Evolutionary conservation across 2,113 vertebrate species (phyloP), one percentile per base, ranked within the genome.

Genomic region (Mustela nigripes): DNA sequence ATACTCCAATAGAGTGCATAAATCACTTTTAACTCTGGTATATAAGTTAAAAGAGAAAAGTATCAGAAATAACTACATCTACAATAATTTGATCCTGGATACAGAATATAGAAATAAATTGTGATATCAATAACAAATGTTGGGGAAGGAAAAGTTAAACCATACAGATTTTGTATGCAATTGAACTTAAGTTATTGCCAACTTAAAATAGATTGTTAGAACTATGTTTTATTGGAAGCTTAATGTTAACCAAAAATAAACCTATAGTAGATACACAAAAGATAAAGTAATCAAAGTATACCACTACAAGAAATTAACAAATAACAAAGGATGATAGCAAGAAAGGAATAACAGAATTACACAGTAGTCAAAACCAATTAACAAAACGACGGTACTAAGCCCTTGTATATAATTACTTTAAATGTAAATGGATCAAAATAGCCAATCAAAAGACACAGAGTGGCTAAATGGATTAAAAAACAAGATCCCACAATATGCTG

Each of bases 401-500:
- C 36, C 90, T 82, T 78, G 56, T 48, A 21, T 4, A 81, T 81
- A 91, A 81, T 58, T 81, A 80, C 89, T 65, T 91, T 67, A 81
- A 91, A 78, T 90, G 42, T 65, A 79, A 79, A n/a, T 71, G 50
- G 50, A 92, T 71, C 90, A 92, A 82, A 82, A 58, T 69, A 15
- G 22, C 19, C 50, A 71, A 45, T 53, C n/a, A 58, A 69, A 82
- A 91, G 19, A 82, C 48, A 60, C 28, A 45, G 60, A 67, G 36
- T 82, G 26, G n/a, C 36, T 2, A 91, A 53, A 53, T 53, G 53
- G 53, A 53, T 53, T 53, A 53, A 53, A 53, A 81, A 81, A 69
- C 48, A 91, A 82, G 48, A 42, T 42, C 28, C 18, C 28, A 81
- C 48, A 81, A 22, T 91, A 42, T 81, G 16, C 62, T 91, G 33